phyloP scores from a whole-genome alignment of 2,797 vertebrate genomes.

The Babyrousa celebensis region DNA sequence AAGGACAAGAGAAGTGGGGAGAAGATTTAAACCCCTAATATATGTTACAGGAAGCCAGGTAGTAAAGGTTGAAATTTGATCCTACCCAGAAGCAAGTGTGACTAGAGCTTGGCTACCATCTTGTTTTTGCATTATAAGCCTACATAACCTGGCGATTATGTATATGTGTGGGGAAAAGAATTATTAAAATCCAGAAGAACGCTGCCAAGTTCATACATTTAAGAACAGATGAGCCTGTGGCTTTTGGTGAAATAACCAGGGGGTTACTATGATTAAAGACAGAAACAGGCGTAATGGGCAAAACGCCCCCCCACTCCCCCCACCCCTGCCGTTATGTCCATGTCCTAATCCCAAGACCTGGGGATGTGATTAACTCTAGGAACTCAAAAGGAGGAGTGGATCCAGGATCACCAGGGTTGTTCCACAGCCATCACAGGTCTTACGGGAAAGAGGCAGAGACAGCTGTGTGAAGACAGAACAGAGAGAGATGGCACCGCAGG shows the following conservation, averaged over 20 bases:
- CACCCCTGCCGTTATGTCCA: not conserved
- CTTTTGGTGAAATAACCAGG: not conserved
- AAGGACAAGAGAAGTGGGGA: not conserved
- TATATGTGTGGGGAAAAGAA: not conserved
- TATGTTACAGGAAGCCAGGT: not conserved
- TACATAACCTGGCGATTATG: not conserved
- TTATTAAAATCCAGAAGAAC: not conserved
- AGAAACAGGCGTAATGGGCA: fast-evolving
- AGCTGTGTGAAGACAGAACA: not conserved
- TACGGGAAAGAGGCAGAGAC: not conserved
- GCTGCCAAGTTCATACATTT: not conserved
- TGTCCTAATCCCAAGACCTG: not conserved
- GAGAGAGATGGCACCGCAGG: fast-evolving
- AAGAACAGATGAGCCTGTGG: not conserved
- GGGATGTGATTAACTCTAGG: not conserved
- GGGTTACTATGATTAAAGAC: not conserved
- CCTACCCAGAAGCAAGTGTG: not conserved
- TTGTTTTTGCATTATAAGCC: not conserved
- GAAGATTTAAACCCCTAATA: not conserved
- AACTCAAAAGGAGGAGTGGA: not conserved
- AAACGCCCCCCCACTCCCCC: fast-evolving
- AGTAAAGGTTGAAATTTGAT: not conserved
- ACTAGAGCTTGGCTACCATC: not conserved
- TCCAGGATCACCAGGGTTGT: not conserved
- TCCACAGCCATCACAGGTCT: not conserved